phyloP scores from a whole-genome alignment of 2,797 vertebrate species.

The Lutjanus argentimaculatus region DNA sequence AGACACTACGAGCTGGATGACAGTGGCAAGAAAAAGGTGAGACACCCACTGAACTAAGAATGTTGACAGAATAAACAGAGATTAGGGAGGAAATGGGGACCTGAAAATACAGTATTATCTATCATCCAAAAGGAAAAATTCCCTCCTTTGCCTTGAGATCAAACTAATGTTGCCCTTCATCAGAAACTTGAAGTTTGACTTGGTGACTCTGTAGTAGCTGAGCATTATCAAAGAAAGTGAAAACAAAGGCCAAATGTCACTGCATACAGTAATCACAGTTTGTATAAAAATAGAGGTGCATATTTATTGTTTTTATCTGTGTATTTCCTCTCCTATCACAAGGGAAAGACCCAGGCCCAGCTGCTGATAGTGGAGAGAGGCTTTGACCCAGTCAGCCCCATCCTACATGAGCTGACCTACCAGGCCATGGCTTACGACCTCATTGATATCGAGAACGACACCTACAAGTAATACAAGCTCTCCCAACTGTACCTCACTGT shows the following conservation, averaged over 20 bases:
- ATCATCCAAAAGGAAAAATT: background rate
- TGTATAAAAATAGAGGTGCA: background rate
- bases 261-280: background rate
- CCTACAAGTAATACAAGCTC: constrained; percentile 89
- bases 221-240: background rate
- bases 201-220: background rate
- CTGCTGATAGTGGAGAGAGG: constrained; percentile 95
- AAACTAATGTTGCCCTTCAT: background rate
- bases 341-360: constrained; percentile 97
- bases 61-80: constrained; percentile 55
- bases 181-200: background rate
- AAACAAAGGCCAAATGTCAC: background rate
- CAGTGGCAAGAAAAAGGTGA: constrained; percentile 92
- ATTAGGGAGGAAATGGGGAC: constrained; percentile 9
- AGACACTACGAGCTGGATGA: constrained; percentile 92
- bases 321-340: background rate
- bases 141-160: constrained; percentile 10
- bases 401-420: constrained; percentile 98
- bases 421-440: constrained; percentile 99
- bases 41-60: constrained; percentile 16
- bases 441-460: constrained; percentile 91
- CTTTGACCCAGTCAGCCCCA: constrained; percentile 95
- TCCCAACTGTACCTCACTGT: background rate
- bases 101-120: background rate
- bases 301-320: background rate